phyloP scores from a whole-genome alignment of 1,140 invertebrate species.

The Aporrectodea caliginosa region DNA sequence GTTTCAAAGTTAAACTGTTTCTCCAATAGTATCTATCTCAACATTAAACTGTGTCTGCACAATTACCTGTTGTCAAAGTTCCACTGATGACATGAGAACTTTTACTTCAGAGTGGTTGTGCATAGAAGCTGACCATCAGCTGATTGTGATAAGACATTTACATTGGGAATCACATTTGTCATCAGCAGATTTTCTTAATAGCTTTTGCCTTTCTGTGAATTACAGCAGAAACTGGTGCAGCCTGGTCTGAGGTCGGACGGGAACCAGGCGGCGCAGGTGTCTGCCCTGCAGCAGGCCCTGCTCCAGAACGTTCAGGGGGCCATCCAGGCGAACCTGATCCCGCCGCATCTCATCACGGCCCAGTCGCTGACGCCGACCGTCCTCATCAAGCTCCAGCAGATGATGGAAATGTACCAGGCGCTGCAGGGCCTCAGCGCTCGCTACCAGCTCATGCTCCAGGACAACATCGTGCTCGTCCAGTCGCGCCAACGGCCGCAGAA shows the following conservation, averaged over 20 bases:
- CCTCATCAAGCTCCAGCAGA: background rate
- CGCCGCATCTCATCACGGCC: background rate
- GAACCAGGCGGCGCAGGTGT: background rate
- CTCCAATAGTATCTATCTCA: too few relatives aligned
- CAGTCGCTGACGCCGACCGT: background rate
- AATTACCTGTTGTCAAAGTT: too few relatives aligned
- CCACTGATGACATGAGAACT: too few relatives aligned
- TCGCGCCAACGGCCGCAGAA: background rate
- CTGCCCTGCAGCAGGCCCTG: background rate
- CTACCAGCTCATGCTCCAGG: background rate
- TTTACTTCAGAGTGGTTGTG: too few relatives aligned
- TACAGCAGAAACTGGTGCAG: background rate
- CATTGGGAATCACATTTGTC: too few relatives aligned
- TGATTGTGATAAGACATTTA: too few relatives aligned
- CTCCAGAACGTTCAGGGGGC: background rate
- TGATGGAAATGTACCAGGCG: conserved; percentile 1
- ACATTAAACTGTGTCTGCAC: too few relatives aligned
- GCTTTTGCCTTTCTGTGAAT: too few relatives aligned
- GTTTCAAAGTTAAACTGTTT: too few relatives aligned
- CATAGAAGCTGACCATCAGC: too few relatives aligned
- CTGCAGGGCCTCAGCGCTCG: background rate
- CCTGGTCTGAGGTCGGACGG: background rate
- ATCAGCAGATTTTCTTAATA: too few relatives aligned
- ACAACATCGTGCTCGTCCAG: background rate
- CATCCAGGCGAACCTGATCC: background rate